These are phyloP conservation scores for Oreochromis mossambicus DNA, from an alignment of 2,797 vertebrate species.

Conservation along the genomic window DNA sequence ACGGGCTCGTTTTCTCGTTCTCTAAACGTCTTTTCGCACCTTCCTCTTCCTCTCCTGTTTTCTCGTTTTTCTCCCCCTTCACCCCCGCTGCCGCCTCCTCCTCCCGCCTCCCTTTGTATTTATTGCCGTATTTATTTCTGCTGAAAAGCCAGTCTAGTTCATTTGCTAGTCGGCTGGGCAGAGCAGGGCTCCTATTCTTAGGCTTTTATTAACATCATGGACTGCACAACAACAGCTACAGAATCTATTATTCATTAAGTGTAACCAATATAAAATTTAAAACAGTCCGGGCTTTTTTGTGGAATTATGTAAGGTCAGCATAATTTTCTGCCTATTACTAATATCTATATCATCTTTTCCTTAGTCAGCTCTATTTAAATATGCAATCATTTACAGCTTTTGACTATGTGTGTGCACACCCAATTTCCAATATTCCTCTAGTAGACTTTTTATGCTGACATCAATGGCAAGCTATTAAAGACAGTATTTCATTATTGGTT, in stretches of 20 bases:
- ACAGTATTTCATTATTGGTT: conserved; percentile 99
- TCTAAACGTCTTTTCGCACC: conserved; percentile 17
- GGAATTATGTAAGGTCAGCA: conserved; percentile 99
- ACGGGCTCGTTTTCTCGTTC: background rate
- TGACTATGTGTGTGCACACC: conserved; percentile 93
- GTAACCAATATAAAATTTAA: conserved; percentile 99
- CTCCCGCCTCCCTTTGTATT: conserved; percentile 60
- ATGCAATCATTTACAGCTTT: conserved; percentile 99
- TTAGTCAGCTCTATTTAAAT: conserved; percentile 99
- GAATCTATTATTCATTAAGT: conserved; percentile 99
- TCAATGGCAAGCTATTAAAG: conserved; percentile 99
- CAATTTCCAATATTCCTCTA: conserved; percentile 99
- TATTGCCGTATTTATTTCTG: conserved; percentile 79
- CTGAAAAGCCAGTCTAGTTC: conserved; percentile 79
- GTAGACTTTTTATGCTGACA: conserved; percentile 99
- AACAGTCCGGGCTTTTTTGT: conserved; percentile 87
- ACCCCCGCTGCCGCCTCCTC: background rate
- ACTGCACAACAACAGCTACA: conserved; percentile 89
- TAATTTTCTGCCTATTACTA: conserved; percentile 99
- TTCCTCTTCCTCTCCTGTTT: conserved; percentile 21
- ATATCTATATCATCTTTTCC: conserved; percentile 99
- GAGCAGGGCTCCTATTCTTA: conserved; percentile 76
- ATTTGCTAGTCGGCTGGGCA: conserved; percentile 80
- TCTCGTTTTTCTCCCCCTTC: background rate
- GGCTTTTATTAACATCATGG: conserved; percentile 88